Evolutionary conservation across 2,888 invertebrate genomes (phyloP), one percentile per base, ranked within the genome.

Genomic region (Drosophila mimetica): DNA sequence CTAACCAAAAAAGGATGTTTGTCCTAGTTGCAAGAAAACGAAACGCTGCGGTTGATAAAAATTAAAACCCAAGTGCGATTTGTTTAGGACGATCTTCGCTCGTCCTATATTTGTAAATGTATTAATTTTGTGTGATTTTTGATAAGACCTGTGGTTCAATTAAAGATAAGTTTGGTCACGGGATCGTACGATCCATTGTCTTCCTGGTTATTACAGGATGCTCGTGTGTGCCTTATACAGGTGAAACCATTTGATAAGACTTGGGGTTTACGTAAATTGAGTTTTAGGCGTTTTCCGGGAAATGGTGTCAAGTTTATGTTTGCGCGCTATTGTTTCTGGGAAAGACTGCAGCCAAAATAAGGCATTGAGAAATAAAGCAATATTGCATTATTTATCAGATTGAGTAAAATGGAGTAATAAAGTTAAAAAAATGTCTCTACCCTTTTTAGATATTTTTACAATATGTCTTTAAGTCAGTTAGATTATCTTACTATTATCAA

Each of bases 221-320:
- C 75, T 50, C 34, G 18, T 82, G 71, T 79, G 32, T 71, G 64
- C 54, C 57, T 48, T 55, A 34, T 52, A 84, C 87, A 86, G 87
- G 85, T 81, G 85, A 78, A 41, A 32, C 42, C 18, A 30, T 16
- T 60, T 61, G 80, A 75, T 77, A 83, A 79, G 75, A 18, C 25
- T 47, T 46, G 55, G 32, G 76, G 74, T 41, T 78, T 61, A 51
- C 51, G 71, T 74, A 79, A 76, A 82, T 82, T 59, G 47, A 30
- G 42, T 67, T 63, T 57, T 42, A 70, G 70, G 79, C 76, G 57
- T 77, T 87, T 82, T 87, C 82, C 82, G 75, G 87, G 87, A 87
- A 87, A 70, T 53, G 32, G 85, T 76, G 85, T 83, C 75, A 85
- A 81, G 82, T 76, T 83, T 75, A 76, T 83, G 85, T 87, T 87